These are phyloP conservation scores for Acleris cristana DNA, from an alignment of 2,888 invertebrate species.

Conservation along the genomic window DNA sequence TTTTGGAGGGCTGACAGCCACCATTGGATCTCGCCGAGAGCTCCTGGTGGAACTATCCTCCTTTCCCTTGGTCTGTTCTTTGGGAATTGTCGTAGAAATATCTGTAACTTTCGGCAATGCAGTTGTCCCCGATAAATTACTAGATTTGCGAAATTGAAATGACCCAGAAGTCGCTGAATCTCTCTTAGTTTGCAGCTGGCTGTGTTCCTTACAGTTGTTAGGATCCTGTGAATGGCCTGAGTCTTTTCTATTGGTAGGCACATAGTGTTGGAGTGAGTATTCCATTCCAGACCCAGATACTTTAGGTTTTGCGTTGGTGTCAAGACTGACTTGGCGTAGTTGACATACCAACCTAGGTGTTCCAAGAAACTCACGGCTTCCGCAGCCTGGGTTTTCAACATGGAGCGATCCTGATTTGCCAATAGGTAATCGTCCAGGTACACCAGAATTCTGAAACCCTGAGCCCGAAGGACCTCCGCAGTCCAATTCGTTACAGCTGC, in stretches of 20 bases:
- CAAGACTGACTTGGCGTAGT: no score
- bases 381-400: no score
- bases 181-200: background rate
- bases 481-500: no score
- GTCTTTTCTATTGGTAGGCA: background rate
- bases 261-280: background rate
- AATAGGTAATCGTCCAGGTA: no score
- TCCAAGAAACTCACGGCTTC: no score
- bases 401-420: no score
- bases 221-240: background rate
- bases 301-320: no score
- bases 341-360: no score
- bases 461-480: no score
- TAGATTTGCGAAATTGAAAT: constrained; percentile 8
- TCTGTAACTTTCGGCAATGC: constrained; percentile 16
- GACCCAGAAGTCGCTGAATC: constrained; percentile 10
- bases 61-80: background rate
- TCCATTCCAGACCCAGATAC: no score
- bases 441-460: no score
- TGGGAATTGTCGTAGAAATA: background rate
- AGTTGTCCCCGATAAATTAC: background rate
- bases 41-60: constrained; percentile 23
- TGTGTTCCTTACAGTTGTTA: no score
- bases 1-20: constrained; percentile 35
- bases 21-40: constrained; percentile 37